phyloP scores from a whole-genome alignment of 2,797 vertebrate genomes.

The Sparidentex hasta region DNA sequence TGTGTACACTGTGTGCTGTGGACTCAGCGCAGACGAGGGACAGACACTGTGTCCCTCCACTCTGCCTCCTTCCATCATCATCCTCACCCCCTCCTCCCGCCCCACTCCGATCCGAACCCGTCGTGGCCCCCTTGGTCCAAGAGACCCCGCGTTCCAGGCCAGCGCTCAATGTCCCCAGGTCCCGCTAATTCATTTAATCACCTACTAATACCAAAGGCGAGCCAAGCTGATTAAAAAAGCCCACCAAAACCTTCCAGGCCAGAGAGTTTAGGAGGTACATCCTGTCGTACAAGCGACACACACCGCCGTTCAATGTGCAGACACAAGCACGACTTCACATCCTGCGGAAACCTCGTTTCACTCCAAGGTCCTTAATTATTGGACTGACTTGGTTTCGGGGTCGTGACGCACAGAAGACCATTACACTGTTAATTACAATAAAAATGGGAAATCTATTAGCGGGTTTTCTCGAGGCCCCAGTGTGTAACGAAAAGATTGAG shows the following conservation, averaged over 20 bases:
- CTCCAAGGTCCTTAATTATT: constrained; percentile 25
- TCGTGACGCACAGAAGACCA: constrained; percentile 19
- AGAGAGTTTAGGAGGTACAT: constrained; percentile 40
- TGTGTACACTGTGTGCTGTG: constrained; percentile 45
- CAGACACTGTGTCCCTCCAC: not conserved
- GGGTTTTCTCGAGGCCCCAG: constrained; percentile 19
- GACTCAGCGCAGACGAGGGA: constrained; percentile 29
- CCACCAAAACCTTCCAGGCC: constrained; percentile 35
- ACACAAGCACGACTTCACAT: constrained; percentile 19
- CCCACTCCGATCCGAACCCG: not conserved
- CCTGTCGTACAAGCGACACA: constrained; percentile 21
- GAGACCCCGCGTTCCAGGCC: constrained; percentile 41
- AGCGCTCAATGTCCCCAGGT: constrained; percentile 50
- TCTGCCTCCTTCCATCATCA: not conserved
- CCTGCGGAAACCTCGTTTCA: constrained; percentile 9
- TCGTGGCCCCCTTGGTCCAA: constrained; percentile 7
- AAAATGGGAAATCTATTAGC: constrained; percentile 21
- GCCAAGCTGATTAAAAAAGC: constrained; percentile 65
- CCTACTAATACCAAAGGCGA: constrained; percentile 53
- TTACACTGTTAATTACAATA: constrained; percentile 41
- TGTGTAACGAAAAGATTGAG: constrained; percentile 14
- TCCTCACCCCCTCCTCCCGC: not conserved
- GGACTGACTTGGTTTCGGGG: constrained; percentile 8
- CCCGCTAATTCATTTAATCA: constrained; percentile 72
- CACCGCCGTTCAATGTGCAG: constrained; percentile 22